phyloP scores from a whole-genome alignment of 2,797 vertebrate species.

The Poecilia wingei region DNA sequence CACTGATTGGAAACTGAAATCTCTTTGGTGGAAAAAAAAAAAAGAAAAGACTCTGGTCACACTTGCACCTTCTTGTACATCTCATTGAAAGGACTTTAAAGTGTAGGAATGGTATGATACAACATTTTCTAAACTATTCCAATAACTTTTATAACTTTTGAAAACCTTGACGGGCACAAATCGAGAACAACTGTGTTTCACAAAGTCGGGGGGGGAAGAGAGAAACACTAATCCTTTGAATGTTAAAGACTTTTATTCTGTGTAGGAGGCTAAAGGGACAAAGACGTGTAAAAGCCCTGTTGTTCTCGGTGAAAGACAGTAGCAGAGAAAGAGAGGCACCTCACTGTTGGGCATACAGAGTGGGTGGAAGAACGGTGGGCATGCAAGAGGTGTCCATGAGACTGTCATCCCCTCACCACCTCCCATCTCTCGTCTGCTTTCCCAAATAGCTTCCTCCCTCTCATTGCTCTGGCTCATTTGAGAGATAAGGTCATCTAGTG shows the following conservation, averaged over 20 bases:
- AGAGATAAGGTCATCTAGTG: constrained; percentile 44
- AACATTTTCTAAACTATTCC: not conserved
- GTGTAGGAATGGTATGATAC: not conserved
- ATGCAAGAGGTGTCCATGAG: constrained; percentile 19
- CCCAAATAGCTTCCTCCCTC: constrained; percentile 52
- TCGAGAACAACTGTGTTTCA: constrained; percentile 9
- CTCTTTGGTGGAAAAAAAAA: not conserved
- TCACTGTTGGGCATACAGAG: constrained; percentile 35
- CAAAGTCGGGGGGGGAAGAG: constrained; percentile 18
- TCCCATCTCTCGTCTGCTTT: constrained; percentile 18
- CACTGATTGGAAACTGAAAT: not conserved
- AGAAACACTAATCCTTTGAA: constrained; percentile 39
- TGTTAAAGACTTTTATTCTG: constrained; percentile 48
- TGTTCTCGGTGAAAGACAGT: constrained; percentile 40
- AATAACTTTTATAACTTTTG: not conserved
- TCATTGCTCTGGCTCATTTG: constrained; percentile 39
- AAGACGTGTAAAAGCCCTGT: constrained; percentile 33
- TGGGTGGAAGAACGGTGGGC: constrained; percentile 12
- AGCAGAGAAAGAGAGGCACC: constrained; percentile 35
- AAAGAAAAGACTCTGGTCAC: not conserved
- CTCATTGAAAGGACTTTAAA: not conserved
- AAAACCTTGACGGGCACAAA: not conserved
- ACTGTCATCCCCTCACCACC: constrained; percentile 10
- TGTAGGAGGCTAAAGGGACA: constrained; percentile 17
- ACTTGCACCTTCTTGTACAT: not conserved